Evolutionary conservation across 2,113 vertebrate genomes (phyloP), one percentile per base, ranked within the genome.

Genomic region (Carassius gibelio): DNA sequence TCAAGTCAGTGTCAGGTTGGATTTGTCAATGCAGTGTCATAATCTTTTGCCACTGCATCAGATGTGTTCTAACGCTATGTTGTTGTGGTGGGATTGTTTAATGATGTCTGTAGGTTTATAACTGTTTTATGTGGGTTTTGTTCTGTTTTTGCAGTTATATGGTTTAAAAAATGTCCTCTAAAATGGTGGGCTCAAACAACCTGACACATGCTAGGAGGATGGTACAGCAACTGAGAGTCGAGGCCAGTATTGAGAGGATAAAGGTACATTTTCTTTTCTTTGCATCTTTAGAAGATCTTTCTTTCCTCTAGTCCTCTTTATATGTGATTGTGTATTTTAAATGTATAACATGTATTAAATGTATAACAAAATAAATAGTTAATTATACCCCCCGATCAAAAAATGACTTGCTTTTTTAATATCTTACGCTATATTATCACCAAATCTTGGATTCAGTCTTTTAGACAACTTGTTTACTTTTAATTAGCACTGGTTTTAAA

Each of bases 221-320:
- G 0, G 98, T 99, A 86, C 96, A 98, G 91, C 98, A 99, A 91
- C 88, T 99, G 38, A 94, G 96, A 79, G 90, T 96, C 88, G 98
- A 99, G 79, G 97, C 98, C 10, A 97, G 94, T 88, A 95, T 97
- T 1, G 97, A 99, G 88, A 96, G 98, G 92, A 98, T 98, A 95
- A 99, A 99, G 98, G 98, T 99, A 90, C 4, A 7, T 5, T 57
- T 23, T 52, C 4, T 52, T 15, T 52, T 52, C 50, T 14, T 52
- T 50, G 4, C 50, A 52, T 52, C 50, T 52, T 55, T 55, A 36
- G 19, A 34, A 36, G 7, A 66, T 2, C 62, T 30, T 68, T 66
- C 30, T 34, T 17, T 66, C 26, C 62, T 57, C 0, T 59, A 21
- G 0, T n/a, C 19, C 6, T 59, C 57, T 59, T 59, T 59, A 59